Conservation (phyloP, 2,113 vertebrate species). For the Ochotona curzoniae region DNA sequence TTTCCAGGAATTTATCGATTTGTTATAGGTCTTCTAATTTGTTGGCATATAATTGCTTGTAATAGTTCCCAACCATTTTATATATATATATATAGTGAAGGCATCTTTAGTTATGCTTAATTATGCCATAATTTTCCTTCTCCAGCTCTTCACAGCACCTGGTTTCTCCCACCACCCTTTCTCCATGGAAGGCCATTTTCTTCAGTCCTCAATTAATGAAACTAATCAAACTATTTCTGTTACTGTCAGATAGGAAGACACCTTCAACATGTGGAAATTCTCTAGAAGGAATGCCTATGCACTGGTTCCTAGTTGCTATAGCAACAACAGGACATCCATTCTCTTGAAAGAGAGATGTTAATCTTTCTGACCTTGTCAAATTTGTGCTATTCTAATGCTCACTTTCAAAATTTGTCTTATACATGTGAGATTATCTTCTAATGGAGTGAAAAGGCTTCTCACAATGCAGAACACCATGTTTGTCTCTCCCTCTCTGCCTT, state of each 20-base stretch:
- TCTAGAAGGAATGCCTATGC: constrained; percentile 27
- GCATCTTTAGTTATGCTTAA: too few species aligned
- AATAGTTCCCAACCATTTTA: too few species aligned
- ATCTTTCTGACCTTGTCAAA: background rate
- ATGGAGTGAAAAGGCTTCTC: background rate
- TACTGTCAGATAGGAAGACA: constrained; percentile 38
- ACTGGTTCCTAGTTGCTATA: constrained; percentile 56
- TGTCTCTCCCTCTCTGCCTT: background rate
- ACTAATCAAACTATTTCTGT: constrained; percentile 48
- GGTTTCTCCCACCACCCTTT: too few species aligned
- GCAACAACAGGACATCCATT: background rate
- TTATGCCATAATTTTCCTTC: too few species aligned
- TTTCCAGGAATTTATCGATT: too few species aligned
- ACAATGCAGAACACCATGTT: background rate
- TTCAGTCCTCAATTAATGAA: constrained; percentile 25
- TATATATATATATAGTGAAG: too few species aligned
- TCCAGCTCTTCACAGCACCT: too few species aligned
- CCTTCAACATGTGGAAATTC: constrained; percentile 10
- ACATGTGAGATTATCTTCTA: background rate
- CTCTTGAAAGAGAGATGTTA: constrained; percentile 30
- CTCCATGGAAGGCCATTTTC: too few species aligned
- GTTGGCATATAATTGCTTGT: too few species aligned
- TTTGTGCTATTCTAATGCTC: background rate
- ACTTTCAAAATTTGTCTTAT: constrained; percentile 45
- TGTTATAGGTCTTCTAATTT: too few species aligned